A percentile compares a stretch with the other conserved stretches of the same genome.
These are phyloP conservation scores for Amphipyra berbera DNA, from an alignment of 2,888 invertebrate genomes.

Conservation along the genomic window DNA sequence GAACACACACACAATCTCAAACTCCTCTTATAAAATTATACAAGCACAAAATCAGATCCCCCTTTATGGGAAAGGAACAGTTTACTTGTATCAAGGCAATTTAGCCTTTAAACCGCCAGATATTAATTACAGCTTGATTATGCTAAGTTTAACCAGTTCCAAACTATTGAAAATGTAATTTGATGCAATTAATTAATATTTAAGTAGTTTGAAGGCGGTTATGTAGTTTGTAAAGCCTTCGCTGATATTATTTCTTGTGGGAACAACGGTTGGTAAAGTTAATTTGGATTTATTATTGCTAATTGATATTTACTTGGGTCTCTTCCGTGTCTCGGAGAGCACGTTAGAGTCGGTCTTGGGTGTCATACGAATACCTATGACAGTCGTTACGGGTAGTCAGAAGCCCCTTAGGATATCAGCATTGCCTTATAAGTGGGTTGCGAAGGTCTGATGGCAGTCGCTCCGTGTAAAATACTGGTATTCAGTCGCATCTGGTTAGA, in stretches of 20 bases:
- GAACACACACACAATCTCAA: neutral
- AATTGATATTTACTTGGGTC: too few species aligned
- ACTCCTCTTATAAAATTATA: neutral
- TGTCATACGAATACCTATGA: too few species aligned
- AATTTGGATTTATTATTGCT: neutral
- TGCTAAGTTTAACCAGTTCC: slow-evolving; percentile 32
- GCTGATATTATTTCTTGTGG: slow-evolving; percentile 15
- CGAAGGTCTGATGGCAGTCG: too few species aligned
- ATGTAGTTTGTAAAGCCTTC: slow-evolving; percentile 17
- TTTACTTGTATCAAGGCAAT: slow-evolving; percentile 37
- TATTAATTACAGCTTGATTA: slow-evolving; percentile 59
- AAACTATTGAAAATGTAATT: slow-evolving; percentile 52
- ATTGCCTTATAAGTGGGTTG: too few species aligned
- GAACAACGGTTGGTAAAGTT: neutral
- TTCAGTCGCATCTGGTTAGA: too few species aligned
- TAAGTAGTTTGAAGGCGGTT: slow-evolving; percentile 11
- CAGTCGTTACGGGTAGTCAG: too few species aligned
- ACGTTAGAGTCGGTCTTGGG: too few species aligned
- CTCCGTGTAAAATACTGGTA: too few species aligned
- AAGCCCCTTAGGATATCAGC: too few species aligned
- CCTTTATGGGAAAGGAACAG: slow-evolving; percentile 28
- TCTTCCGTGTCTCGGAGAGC: too few species aligned
- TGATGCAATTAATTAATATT: slow-evolving; percentile 46
- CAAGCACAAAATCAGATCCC: slow-evolving; percentile 1
- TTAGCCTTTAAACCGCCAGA: slow-evolving; percentile 41